Evolutionary conservation across 2,797 vertebrate species (phyloP), one percentile per base, ranked within the genome.

Genomic region (Girardinus metallicus): DNA sequence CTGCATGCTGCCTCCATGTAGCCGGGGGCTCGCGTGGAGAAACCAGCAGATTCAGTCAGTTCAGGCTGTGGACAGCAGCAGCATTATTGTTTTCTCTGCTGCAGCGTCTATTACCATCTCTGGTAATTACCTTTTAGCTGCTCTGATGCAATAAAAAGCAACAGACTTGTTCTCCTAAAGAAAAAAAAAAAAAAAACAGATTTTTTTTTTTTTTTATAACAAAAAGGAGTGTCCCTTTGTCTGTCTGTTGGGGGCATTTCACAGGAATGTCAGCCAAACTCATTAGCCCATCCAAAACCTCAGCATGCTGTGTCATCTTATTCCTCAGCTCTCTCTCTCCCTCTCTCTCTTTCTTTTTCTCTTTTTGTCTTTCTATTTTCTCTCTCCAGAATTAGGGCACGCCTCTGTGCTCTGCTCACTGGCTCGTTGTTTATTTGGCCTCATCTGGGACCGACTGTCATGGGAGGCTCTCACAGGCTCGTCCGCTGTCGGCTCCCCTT

Each of bases 361-460:
- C 73, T 55, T 70, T 76, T 80, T 83, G 72, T 23, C 77, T 86
- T 78, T 84, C 83, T 84, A 39, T 88, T 80, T 87, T 86, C 66
- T 75, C 79, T 77, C 66, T 80, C 44, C 55, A 0, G 77, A 83
- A 87, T 87, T 44, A 68, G 76, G 80, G 73, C 76, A 57, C 0
- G 49, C 83, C 85, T 83, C 78, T 60, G 53, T 70, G 82, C 80
- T 85, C 55, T 71, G 74, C 80, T 86, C n/a, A 36, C 64, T 75
- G 49, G 21, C 77, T 81, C 12, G 5, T 90, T 94, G 88, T 93
- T 94, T 94, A 91, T 87, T 89, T 82, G 85, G 85, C 73, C 80
- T 89, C 70, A 15, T 85, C 87, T 89, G 90, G 89, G 89, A 88
- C 83, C n/a, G 76, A 76, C 86, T 86, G 89, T 88, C 91, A 90